phyloP scores from a whole-genome alignment of 2,888 invertebrate species.

The Deilephila porcellus region DNA sequence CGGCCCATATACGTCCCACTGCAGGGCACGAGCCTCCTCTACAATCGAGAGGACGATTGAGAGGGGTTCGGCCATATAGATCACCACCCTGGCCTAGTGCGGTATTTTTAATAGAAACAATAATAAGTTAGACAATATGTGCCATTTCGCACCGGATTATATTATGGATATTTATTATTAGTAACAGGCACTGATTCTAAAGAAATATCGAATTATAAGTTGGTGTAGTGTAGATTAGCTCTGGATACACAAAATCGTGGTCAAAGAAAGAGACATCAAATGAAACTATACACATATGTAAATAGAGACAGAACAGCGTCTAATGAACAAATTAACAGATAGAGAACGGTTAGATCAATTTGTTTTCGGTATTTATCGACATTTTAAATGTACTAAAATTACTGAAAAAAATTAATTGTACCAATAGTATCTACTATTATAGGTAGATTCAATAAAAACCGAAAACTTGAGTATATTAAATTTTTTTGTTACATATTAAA shows the following conservation, averaged over 20 bases:
- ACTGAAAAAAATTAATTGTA: neutral
- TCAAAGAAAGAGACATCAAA: slow-evolving; percentile 23
- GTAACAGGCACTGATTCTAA: too few relatives aligned
- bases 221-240: neutral
- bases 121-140: too few relatives aligned
- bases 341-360: neutral
- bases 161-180: neutral
- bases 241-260: slow-evolving; percentile 7
- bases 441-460: slow-evolving; percentile 17
- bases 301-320: slow-evolving; percentile 27
- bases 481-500: neutral
- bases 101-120: too few relatives aligned
- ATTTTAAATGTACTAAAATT: neutral
- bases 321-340: slow-evolving; percentile 21
- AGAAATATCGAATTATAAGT: neutral
- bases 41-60: too few relatives aligned
- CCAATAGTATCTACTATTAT: neutral
- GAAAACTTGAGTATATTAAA: slow-evolving; percentile 8
- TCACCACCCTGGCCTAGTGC: too few relatives aligned
- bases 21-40: too few relatives aligned
- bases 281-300: slow-evolving; percentile 29
- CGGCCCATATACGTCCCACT: too few relatives aligned
- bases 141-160: too few relatives aligned
- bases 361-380: neutral
- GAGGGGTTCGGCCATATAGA: too few relatives aligned